Evolutionary conservation across 2,797 vertebrate species (phyloP).

Genomic region (Myoxocephalus aenaeus): DNA sequence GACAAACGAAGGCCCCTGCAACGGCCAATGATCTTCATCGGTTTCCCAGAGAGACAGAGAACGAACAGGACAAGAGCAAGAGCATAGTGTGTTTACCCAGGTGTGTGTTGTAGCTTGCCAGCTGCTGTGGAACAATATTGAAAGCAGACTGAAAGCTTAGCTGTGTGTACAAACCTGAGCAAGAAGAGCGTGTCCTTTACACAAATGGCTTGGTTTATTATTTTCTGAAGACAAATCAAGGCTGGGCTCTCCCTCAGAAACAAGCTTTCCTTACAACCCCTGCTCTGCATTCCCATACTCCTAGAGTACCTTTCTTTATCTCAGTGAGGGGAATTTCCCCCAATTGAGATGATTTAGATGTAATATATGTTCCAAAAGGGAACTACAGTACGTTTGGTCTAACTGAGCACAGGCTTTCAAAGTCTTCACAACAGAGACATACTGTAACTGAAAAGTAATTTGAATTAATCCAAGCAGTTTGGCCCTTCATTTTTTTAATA

Average conservation of each 20-base stretch:
- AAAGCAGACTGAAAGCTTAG: constrained; percentile 74
- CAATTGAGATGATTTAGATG: constrained; percentile 37
- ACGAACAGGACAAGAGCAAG: constrained; percentile 60
- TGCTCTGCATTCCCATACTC: constrained; percentile 38
- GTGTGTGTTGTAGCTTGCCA: constrained; percentile 82
- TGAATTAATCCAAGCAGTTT: constrained; percentile 40
- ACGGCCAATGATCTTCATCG: constrained; percentile 54
- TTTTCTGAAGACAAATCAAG: constrained; percentile 67
- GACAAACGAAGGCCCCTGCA: constrained; percentile 62
- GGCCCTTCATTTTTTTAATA: constrained; percentile 11
- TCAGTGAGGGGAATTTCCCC: constrained; percentile 9
- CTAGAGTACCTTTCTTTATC: constrained; percentile 31
- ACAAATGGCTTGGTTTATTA: constrained; percentile 68
- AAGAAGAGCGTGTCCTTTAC: constrained; percentile 63
- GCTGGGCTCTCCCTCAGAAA: constrained; percentile 48
- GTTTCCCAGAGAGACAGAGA: constrained; percentile 53
- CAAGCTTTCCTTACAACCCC: constrained; percentile 41
- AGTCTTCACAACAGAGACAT: constrained; percentile 31
- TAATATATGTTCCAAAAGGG: constrained; percentile 18
- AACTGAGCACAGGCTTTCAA: constrained; percentile 20
- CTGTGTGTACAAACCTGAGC: constrained; percentile 71
- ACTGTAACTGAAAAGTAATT: constrained; percentile 24
- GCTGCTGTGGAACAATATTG: constrained; percentile 79
- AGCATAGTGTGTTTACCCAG: constrained; percentile 83
- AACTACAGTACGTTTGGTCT: constrained; percentile 25